These are phyloP conservation scores for Oncorhynchus masou DNA, from an alignment of 2,113 vertebrate species.

Conservation along the genomic window DNA sequence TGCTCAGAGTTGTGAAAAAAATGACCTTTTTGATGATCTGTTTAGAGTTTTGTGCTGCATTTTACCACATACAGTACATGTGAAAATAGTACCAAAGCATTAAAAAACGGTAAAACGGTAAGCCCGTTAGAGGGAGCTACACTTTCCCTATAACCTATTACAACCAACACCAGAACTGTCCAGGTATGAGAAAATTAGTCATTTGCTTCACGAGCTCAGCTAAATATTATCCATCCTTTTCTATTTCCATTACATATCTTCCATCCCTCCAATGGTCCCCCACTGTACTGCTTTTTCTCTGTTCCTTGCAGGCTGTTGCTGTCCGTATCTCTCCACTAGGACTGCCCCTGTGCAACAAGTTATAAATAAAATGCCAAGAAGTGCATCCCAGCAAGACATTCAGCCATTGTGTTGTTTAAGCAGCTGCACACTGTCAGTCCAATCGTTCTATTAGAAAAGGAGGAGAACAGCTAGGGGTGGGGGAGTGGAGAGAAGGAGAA, in stretches of 20 bases:
- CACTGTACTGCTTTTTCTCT: too few relatives aligned
- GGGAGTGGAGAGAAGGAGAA: too few relatives aligned
- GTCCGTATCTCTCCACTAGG: background rate
- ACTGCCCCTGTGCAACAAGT: constrained; percentile 51
- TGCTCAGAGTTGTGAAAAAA: too few relatives aligned
- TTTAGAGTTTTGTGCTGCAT: too few relatives aligned
- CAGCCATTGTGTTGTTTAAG: background rate
- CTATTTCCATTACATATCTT: too few relatives aligned
- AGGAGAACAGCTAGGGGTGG: background rate
- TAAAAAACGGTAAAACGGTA: background rate
- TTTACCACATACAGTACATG: too few relatives aligned
- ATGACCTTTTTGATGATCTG: too few relatives aligned
- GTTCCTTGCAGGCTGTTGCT: background rate
- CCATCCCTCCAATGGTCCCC: background rate
- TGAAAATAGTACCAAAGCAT: too few relatives aligned
- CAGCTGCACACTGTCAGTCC: constrained; percentile 1
- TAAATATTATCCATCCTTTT: too few relatives aligned
- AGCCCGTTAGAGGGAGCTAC: too few relatives aligned
- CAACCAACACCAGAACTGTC: too few relatives aligned
- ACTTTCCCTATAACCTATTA: background rate
- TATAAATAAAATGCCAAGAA: constrained; percentile 67
- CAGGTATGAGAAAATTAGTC: too few relatives aligned
- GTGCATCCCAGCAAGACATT: background rate
- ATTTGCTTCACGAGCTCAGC: background rate
- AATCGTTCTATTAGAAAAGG: background rate